phyloP scores from a whole-genome alignment of 1,140 invertebrate species.

The Oscheius sp. region DNA sequence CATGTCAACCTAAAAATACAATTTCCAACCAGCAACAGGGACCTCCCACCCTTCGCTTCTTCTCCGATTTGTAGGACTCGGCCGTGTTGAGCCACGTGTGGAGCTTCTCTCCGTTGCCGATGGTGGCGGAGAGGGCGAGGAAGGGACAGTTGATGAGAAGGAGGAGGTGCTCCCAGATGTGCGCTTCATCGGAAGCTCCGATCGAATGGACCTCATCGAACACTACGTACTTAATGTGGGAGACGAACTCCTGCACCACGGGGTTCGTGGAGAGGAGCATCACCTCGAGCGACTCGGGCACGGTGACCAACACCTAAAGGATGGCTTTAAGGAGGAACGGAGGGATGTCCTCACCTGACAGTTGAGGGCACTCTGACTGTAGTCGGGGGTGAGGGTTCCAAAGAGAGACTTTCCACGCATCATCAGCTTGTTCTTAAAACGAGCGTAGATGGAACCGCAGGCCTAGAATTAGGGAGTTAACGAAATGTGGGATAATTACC shows the following conservation, averaged over 20 bases:
- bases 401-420: constrained; percentile 52
- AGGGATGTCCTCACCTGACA: constrained; percentile 47
- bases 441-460: constrained; percentile 59
- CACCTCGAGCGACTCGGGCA: constrained; percentile 57
- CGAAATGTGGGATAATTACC: constrained; percentile 27
- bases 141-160: constrained; percentile 58
- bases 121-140: constrained; percentile 58
- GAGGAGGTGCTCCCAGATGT: constrained; percentile 61
- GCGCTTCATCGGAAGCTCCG: constrained; percentile 48
- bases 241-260: constrained; percentile 50
- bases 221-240: constrained; percentile 58
- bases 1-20: constrained; percentile 45
- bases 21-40: background rate
- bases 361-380: constrained; percentile 50
- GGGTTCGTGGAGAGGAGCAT: constrained; percentile 53
- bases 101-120: constrained; percentile 52
- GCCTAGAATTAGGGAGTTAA: constrained; percentile 42
- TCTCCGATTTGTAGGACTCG: constrained; percentile 42
- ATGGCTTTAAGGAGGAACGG: background rate
- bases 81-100: constrained; percentile 49
- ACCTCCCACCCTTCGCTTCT: constrained; percentile 19
- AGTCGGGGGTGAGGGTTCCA: constrained; percentile 53
- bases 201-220: constrained; percentile 61
- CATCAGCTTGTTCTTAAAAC: constrained; percentile 59
- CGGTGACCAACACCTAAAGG: constrained; percentile 50